Percentiles rank a stretch among this genome's conserved stretches.
These are phyloP conservation scores for Habroteleia sp. DNA, from an alignment of 2,888 invertebrate genomes.

Conservation along the genomic window DNA sequence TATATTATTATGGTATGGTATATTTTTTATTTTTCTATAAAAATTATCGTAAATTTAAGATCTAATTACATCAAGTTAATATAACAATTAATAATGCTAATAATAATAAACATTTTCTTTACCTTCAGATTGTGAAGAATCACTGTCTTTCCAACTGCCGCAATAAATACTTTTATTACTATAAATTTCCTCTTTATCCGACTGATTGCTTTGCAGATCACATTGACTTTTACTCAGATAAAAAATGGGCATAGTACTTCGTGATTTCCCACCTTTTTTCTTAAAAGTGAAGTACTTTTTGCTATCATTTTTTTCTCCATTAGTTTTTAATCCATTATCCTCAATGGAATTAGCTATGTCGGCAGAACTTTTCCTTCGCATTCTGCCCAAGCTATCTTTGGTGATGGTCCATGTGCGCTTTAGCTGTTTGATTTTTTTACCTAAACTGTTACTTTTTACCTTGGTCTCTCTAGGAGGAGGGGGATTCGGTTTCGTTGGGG, in stretches of 20 bases:
- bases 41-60: too few species aligned
- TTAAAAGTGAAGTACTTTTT: constrained; percentile 75
- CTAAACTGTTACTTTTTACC: constrained; percentile 74
- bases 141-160: constrained; percentile 61
- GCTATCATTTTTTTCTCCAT: constrained; percentile 42
- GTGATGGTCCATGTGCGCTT: constrained; percentile 79
- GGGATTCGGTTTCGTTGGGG: constrained; percentile 72
- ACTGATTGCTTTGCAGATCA: constrained; percentile 5
- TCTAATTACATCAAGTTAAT: too few species aligned
- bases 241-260: constrained; percentile 75
- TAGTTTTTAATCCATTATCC: constrained; percentile 8
- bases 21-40: too few species aligned
- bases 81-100: too few species aligned
- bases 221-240: constrained; percentile 68
- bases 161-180: constrained; percentile 68
- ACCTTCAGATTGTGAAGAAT: constrained; percentile 55
- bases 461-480: constrained; percentile 76
- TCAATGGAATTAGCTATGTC: constrained; percentile 3
- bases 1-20: too few species aligned
- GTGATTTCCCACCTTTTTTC: constrained; percentile 73
- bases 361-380: constrained; percentile 71
- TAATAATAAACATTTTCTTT: constrained; percentile 22
- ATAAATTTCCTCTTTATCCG: constrained; percentile 70
- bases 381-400: constrained; percentile 77
- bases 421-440: constrained; percentile 76